Percentiles rank a stretch among this genome's conserved stretches.
These are phyloP conservation scores for Coilia nasus DNA, from an alignment of 2,797 vertebrate genomes.

Conservation along the genomic window DNA sequence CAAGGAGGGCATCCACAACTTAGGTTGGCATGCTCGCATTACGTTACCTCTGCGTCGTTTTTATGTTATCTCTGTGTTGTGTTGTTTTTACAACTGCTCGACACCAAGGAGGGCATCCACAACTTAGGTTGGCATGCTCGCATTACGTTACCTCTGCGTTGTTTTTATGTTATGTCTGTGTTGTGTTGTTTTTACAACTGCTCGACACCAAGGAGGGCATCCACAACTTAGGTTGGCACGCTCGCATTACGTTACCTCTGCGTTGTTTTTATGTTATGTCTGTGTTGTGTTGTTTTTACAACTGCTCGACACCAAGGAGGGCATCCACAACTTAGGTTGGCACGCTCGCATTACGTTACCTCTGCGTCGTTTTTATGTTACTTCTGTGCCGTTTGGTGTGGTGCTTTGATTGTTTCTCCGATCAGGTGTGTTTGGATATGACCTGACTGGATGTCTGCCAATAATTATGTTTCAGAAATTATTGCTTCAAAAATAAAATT, in stretches of 20 bases:
- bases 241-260: too few species aligned
- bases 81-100: conserved; percentile 75
- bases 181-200: conserved; percentile 69
- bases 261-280: too few species aligned
- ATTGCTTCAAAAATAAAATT: too few species aligned
- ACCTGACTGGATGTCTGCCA: too few species aligned
- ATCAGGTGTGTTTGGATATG: neutral
- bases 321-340: conserved; percentile 91
- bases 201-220: conserved; percentile 82
- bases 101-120: conserved; percentile 82
- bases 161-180: too few species aligned
- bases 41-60: too few species aligned
- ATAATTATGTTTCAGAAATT: too few species aligned
- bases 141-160: too few species aligned
- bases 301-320: conserved; percentile 90
- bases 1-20: conserved; percentile 80
- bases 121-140: conserved; percentile 78
- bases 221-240: conserved; percentile 82
- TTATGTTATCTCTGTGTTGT: too few species aligned
- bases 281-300: conserved; percentile 65
- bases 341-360: too few species aligned
- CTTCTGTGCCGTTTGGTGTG: conserved; percentile 56
- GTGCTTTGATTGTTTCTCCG: conserved; percentile 81
- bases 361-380: too few species aligned
- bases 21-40: conserved; percentile 74